Evolutionary conservation across 92 coral and sea anemone genomes (phyloP).

Genomic region (Phenganax marumi): DNA sequence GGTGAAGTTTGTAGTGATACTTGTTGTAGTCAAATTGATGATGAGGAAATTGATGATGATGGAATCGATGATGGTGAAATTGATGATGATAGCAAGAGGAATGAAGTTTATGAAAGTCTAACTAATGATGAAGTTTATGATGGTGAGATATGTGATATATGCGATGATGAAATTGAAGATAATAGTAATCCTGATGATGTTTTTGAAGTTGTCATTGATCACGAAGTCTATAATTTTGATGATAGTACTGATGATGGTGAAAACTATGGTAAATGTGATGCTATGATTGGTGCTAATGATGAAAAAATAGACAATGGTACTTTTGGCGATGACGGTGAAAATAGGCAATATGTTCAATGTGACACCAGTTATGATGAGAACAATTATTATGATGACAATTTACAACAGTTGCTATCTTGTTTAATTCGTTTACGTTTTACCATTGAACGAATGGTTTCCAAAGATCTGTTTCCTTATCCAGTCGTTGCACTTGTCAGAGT

Average conservation of each 20-base stretch:
- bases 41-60: not conserved
- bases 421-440: conserved; percentile 73
- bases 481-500: conserved; percentile 63
- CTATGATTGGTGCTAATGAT: not conserved
- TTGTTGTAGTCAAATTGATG: not conserved
- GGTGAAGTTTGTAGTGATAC: not conserved
- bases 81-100: not conserved
- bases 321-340: not conserved
- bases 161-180: conserved; percentile 32
- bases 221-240: conserved; percentile 22
- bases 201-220: conserved; percentile 9
- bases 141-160: not conserved
- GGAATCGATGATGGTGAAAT: not conserved
- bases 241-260: conserved; percentile 2
- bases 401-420: conserved; percentile 49
- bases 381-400: too few relatives aligned
- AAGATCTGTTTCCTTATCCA: conserved; percentile 70
- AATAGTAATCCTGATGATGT: not conserved
- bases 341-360: too few relatives aligned
- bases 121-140: not conserved
- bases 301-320: not conserved
- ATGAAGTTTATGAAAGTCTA: conserved; percentile 5
- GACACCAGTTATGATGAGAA: too few relatives aligned
- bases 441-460: conserved; percentile 49
- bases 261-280: conserved; percentile 24